Base-by-base conservation (phyloP, 2,888 invertebrate species). In the Torymus texanus region DNA sequence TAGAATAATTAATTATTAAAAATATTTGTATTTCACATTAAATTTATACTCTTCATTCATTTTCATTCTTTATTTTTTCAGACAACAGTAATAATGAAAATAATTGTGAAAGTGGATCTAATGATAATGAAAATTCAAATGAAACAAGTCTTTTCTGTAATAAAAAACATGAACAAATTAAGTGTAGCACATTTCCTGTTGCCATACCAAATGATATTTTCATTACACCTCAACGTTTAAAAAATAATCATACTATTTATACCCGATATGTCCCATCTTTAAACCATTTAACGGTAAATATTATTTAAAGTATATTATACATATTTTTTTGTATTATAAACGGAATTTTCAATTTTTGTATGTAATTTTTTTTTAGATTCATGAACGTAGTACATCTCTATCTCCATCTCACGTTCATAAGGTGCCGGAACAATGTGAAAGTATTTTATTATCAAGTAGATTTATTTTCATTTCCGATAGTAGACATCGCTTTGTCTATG, bases 351-450 rank as follows among this genome's bases (percentile, higher is more conserved):
- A 61, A 50, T 78, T 72, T 56, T 4, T 21, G 2, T 68, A 66
- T 80, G 41, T 56, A 61, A 29, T 65, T 59, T 81, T 79, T 79
- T 89, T 91, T 62, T 86, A 94, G 94, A 92, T 95, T 80, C 94
- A 94, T 87, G 93, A 93, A 84, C 93, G 93, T 83, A 93, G 94
- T 86, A 91, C 94, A 68, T 94, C 93, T 84, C 91, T 93, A 77
- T 92, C 93, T 80, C 94, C 95, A 13, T 89, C 94, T 78, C 94
- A 93, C 88, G 92, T 94, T 67, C 94, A 95, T 88, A 94, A 94
- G 90, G 91, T 95, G 84, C 93, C 94, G 61, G 91, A 92, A 58
- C 92, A 92, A 75, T 93, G 93, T 85, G 91, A 92, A 84, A 92
- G 92, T 82, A 91, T 95, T 84, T 89, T 95, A 80, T 91, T 95